A percentile compares a stretch with the other conserved stretches of the same genome.
Conservation (phyloP, 2,113 vertebrate genomes). For the Pycnonotus jocosus region DNA sequence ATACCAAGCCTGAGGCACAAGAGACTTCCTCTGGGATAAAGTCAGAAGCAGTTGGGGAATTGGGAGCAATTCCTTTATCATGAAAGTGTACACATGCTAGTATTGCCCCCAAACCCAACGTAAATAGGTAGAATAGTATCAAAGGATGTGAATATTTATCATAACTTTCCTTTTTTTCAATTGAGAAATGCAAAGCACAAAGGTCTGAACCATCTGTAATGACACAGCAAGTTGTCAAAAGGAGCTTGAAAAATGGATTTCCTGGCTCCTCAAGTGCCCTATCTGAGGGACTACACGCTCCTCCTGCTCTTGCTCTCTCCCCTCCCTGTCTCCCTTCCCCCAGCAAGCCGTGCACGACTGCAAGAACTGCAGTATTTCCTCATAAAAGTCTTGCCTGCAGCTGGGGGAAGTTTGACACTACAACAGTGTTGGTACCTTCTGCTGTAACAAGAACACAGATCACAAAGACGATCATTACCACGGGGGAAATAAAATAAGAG, state of each 20-base stretch:
- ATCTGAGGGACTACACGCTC: neutral
- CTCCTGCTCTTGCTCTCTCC: neutral
- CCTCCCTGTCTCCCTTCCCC: neutral
- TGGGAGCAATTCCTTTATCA: neutral
- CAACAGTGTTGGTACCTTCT: neutral
- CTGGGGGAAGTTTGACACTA: neutral
- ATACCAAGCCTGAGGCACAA: neutral
- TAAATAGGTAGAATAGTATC: neutral
- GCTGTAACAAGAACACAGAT: neutral
- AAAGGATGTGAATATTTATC: neutral
- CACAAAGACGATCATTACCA: neutral
- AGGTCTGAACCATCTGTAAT: neutral
- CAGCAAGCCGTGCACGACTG: neutral
- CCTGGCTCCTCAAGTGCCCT: neutral
- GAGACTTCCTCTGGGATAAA: neutral
- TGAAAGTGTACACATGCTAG: neutral
- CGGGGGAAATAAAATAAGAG: neutral
- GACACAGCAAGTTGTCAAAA: constrained; percentile 3
- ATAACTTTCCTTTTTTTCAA: neutral
- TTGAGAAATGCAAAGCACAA: neutral
- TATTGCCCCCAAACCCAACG: neutral
- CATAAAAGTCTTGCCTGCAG: neutral
- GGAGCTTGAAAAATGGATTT: neutral
- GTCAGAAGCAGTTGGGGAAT: neutral
- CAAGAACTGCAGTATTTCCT: neutral